Conservation (phyloP, 2,113 vertebrate genomes). For the Falcunculus frontatus region DNA sequence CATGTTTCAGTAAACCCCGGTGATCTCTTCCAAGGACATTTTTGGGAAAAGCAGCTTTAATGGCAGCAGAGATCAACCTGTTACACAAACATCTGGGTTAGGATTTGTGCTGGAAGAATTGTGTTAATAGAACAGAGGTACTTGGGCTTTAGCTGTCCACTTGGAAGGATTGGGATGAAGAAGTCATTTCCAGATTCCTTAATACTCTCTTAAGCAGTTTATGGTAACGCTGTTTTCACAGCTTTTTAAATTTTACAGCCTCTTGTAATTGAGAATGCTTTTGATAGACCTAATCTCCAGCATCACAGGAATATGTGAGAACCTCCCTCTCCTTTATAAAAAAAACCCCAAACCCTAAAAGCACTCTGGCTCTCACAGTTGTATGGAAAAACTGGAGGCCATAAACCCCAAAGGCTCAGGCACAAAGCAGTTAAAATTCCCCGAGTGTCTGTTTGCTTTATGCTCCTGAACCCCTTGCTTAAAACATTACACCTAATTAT, state of each 20-base stretch:
- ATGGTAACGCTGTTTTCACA: neutral
- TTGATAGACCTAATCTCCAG: neutral
- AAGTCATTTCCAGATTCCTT: neutral
- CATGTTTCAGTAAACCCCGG: neutral
- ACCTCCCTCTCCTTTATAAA: neutral
- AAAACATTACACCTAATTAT: neutral
- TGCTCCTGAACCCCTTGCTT: neutral
- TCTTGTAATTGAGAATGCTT: neutral
- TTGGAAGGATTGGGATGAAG: neutral
- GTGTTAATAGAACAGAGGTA: neutral
- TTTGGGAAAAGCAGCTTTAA: neutral
- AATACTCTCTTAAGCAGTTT: neutral
- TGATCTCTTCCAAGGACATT: neutral
- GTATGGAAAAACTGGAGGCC: neutral
- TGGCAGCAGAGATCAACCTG: neutral
- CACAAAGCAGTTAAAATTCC: neutral
- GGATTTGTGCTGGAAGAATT: neutral
- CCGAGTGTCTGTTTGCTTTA: neutral
- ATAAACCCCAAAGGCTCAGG: neutral
- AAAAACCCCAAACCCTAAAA: neutral
- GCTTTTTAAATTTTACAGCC: neutral
- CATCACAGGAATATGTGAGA: neutral
- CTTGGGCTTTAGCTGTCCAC: neutral
- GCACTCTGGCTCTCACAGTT: neutral
- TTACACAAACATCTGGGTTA: neutral